These are phyloP conservation scores for Phortica variegata DNA, from an alignment of 1,140 invertebrate genomes.

Conservation along the genomic window DNA sequence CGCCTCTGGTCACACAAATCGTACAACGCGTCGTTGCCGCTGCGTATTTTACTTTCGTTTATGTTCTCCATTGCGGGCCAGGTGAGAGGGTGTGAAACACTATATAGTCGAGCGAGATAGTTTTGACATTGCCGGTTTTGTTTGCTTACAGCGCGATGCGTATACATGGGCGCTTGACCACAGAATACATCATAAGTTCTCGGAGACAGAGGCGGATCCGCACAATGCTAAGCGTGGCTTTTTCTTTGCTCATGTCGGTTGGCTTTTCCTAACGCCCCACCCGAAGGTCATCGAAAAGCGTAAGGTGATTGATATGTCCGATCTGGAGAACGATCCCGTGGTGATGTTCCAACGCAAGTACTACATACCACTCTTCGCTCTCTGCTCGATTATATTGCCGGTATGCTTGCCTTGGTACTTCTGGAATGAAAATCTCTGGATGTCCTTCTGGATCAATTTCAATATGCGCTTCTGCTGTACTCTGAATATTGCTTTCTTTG, in stretches of 20 bases:
- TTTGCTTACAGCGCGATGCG: conserved; percentile 64
- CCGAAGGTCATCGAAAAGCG: conserved; percentile 77
- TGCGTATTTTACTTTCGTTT: conserved; percentile 70
- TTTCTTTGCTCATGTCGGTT: conserved; percentile 79
- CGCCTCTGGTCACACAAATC: conserved; percentile 81
- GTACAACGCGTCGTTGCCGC: conserved; percentile 76
- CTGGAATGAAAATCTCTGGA: conserved; percentile 79
- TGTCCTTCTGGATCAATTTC: conserved; percentile 81
- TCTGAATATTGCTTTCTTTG: conserved; percentile 88
- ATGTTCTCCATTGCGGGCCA: conserved; percentile 73
- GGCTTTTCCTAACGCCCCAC: conserved; percentile 76
- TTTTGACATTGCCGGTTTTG: background rate
- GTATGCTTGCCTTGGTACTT: conserved; percentile 75
- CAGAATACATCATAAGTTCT: conserved; percentile 80
- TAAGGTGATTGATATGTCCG: conserved; percentile 74
- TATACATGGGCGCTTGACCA: conserved; percentile 80
- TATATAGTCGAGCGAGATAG: background rate
- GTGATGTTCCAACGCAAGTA: conserved; percentile 82
- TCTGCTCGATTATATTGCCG: conserved; percentile 78
- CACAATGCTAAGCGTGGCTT: conserved; percentile 80
- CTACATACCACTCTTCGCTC: conserved; percentile 73
- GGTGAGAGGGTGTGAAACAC: conserved; percentile 21
- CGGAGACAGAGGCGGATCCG: conserved; percentile 80
- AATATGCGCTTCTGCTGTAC: conserved; percentile 79
- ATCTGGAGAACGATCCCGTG: conserved; percentile 81